Base-by-base conservation (phyloP, 2,797 vertebrate genomes). In the Megaceryle alcyon region DNA sequence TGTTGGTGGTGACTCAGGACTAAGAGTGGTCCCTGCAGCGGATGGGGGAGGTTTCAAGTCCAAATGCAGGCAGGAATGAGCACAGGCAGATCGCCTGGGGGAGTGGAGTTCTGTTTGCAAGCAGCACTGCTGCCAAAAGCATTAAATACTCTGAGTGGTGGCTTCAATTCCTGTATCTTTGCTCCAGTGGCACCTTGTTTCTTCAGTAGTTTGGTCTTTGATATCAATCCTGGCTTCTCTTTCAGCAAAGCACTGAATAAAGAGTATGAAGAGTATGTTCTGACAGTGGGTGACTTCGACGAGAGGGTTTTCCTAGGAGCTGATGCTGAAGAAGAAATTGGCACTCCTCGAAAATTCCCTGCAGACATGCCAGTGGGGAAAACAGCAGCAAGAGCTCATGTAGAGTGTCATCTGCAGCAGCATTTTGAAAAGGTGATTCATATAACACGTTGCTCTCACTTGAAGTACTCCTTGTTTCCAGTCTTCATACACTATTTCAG, bases 241-340 rank as follows among this genome's bases (percentile, higher is more conserved):
- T 94, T 10, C 98, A 99, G 99, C 96, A 99, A 99, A 98, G 98
- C 98, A 37, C 93, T 99, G 51, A 99, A 99, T 96, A 98, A 98
- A 51, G 99, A 99, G 96, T 99, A 99, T 37, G 99, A 99, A 95
- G 99, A 99, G 89, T 99, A 99, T 5, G 99, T 99, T 88, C 95
- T 99, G 96, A 99, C 99, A 0, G 98, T 99, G 92, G 99, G 99
- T 44, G 99, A 99, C 91, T 99, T 99, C n/a, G 99, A 99, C 6
- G 99, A 99, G 96, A 98, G 99, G 10, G 98, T 99, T 88, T 99
- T 99, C 98, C 97, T 99, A 71, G 99, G 98, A 76, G 99, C 98
- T 21, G 99, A 99, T 65, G 99, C 99, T 1, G 99, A 99, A 44
- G 99, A 99, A 89, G 99, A 99, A 96, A 99, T 99, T 12, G 99